These are phyloP conservation scores for Amniataba percoides DNA, from an alignment of 2,797 vertebrate genomes.

Conservation along the genomic window DNA sequence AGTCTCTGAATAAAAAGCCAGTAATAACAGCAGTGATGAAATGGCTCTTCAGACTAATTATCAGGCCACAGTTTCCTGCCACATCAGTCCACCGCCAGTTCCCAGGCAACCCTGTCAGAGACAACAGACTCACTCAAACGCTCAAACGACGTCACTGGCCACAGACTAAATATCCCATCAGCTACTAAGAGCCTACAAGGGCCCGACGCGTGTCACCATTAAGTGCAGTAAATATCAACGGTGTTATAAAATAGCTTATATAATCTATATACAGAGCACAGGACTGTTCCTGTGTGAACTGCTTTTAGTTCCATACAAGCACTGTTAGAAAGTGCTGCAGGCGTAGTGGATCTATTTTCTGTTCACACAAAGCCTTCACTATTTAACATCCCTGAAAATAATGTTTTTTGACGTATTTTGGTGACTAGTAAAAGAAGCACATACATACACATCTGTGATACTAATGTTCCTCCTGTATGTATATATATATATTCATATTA, in stretches of 20 bases:
- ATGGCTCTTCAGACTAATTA: constrained; percentile 33
- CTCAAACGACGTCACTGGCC: constrained; percentile 25
- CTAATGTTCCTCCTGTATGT: not conserved
- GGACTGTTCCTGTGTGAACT: not conserved
- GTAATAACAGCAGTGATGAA: constrained; percentile 27
- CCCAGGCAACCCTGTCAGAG: constrained; percentile 41
- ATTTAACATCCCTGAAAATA: not conserved
- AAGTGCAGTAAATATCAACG: not conserved
- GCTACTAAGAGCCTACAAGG: constrained; percentile 17
- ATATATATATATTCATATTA: not conserved
- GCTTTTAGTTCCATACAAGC: not conserved
- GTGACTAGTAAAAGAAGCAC: not conserved
- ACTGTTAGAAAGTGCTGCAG: not conserved
- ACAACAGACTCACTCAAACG: constrained; percentile 38
- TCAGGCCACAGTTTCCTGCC: constrained; percentile 32
- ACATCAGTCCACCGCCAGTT: constrained; percentile 43
- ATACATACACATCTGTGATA: not conserved
- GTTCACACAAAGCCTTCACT: not conserved
- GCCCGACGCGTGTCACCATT: constrained; percentile 1
- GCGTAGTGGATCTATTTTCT: not conserved
- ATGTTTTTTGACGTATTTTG: not conserved
- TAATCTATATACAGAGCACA: not conserved
- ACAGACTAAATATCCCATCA: constrained; percentile 34
- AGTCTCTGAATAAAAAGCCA: constrained; percentile 20
- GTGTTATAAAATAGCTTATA: not conserved